These are phyloP conservation scores for Tinea pellionella DNA, from an alignment of 2,888 invertebrate species.

Conservation along the genomic window DNA sequence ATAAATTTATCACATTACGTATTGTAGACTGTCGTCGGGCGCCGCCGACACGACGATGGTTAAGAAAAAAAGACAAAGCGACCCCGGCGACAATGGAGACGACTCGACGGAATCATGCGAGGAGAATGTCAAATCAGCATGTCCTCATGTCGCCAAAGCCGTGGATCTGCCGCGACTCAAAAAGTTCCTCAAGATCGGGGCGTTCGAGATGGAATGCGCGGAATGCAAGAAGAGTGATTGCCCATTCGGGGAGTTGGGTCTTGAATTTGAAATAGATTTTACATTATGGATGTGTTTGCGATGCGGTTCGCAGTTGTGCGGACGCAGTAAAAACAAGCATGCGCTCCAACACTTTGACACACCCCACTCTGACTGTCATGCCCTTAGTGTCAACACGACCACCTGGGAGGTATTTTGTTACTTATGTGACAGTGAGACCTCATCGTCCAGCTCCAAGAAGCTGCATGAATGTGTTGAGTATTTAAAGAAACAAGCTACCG, in stretches of 20 bases:
- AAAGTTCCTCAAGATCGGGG: constrained; percentile 63
- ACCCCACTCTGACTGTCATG: constrained; percentile 81
- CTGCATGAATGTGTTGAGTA: constrained; percentile 81
- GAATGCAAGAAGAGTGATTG: constrained; percentile 67
- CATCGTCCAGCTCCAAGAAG: constrained; percentile 71
- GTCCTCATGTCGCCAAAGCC: constrained; percentile 77
- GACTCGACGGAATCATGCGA: constrained; percentile 80
- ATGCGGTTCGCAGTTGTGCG: constrained; percentile 84
- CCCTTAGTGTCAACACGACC: constrained; percentile 77
- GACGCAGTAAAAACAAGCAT: constrained; percentile 75
- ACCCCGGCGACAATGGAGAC: constrained; percentile 71
- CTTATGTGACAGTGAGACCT: constrained; percentile 78
- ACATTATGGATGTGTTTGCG: constrained; percentile 83
- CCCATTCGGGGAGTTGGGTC: constrained; percentile 48
- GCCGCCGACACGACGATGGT: constrained; percentile 67
- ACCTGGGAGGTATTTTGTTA: constrained; percentile 84
- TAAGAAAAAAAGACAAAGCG: constrained; percentile 79
- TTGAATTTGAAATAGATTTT: constrained; percentile 61
- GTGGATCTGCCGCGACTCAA: constrained; percentile 73
- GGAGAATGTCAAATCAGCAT: constrained; percentile 73
- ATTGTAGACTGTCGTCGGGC: constrained; percentile 37
- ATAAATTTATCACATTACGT: constrained; percentile 65
- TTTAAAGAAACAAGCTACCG: constrained; percentile 69
- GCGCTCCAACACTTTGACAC: constrained; percentile 80
- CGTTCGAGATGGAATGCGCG: constrained; percentile 67